These are phyloP conservation scores for Beroe ovata DNA, from an alignment of 37 sponge, comb jelly and placozoan genomes.

Conservation along the genomic window DNA sequence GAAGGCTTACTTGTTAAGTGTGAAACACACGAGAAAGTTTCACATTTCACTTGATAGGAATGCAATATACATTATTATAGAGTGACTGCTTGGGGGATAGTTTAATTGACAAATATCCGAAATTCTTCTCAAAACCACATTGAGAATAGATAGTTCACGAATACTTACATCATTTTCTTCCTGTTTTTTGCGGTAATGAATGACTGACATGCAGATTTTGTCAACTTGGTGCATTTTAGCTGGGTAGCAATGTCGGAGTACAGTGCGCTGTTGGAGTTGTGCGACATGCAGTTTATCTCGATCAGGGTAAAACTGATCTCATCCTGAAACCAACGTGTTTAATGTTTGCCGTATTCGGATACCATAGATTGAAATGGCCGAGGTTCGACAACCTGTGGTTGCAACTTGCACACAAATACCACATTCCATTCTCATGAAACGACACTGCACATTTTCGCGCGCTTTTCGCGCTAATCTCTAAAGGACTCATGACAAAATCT, in stretches of 20 bases:
- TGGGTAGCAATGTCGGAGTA: constrained; percentile 46
- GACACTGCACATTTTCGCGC: constrained; percentile 55
- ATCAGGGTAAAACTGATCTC: constrained; percentile 54
- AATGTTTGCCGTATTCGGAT: too few relatives aligned
- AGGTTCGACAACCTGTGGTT: too few relatives aligned
- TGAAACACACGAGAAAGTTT: not conserved
- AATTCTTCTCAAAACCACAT: too few relatives aligned
- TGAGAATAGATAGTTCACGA: too few relatives aligned
- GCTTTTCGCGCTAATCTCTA: not conserved
- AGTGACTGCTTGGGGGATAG: too few relatives aligned
- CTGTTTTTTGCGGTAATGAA: constrained; percentile 56
- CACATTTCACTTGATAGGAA: too few relatives aligned
- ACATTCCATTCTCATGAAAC: too few relatives aligned
- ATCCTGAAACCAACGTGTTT: not conserved
- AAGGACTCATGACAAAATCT: not conserved
- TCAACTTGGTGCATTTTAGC: constrained; percentile 13
- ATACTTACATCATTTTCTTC: constrained; percentile 52
- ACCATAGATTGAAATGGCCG: too few relatives aligned
- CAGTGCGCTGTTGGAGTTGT: constrained; percentile 55
- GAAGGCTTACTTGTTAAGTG: too few relatives aligned
- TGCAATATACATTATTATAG: too few relatives aligned
- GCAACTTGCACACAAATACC: too few relatives aligned
- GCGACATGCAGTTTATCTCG: constrained; percentile 63
- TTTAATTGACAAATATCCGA: too few relatives aligned
- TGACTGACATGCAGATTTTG: constrained; percentile 50